Evolutionary conservation across 2,888 invertebrate species (phyloP).

Genomic region (Caenorhabditis sp.): DNA sequence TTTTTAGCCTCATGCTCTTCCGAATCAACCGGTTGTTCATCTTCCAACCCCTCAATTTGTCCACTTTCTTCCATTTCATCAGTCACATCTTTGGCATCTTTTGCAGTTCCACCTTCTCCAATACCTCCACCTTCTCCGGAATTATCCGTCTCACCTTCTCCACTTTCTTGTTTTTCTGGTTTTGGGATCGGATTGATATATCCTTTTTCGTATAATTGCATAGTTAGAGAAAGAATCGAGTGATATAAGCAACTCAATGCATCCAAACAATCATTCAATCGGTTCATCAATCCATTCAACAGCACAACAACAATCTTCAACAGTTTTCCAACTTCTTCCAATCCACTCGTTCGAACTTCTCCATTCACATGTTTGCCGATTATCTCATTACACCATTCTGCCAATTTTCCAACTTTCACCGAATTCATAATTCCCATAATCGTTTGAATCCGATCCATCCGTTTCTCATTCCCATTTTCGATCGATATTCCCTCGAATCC

Average conservation of each 20-base stretch:
- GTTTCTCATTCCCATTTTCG: slow-evolving; percentile 16
- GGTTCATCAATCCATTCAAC: slow-evolving; percentile 4
- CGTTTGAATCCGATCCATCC: slow-evolving; percentile 21
- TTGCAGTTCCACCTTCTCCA: slow-evolving; percentile 59
- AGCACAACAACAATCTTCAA: slow-evolving; percentile 11
- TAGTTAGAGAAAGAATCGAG: slow-evolving; percentile 40
- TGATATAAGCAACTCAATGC: slow-evolving; percentile 25
- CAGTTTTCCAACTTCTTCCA: slow-evolving; percentile 18
- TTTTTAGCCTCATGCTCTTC: slow-evolving; percentile 78
- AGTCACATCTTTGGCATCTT: slow-evolving; percentile 90
- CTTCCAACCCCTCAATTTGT: slow-evolving; percentile 65
- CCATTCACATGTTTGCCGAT: slow-evolving; percentile 11
- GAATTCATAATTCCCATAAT: slow-evolving; percentile 12
- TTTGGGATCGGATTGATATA: slow-evolving; percentile 83
- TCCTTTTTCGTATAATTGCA: slow-evolving; percentile 74
- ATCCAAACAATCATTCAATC: slow-evolving; percentile 16
- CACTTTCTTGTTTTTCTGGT: slow-evolving; percentile 77
- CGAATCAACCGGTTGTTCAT: slow-evolving; percentile 42
- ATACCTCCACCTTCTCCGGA: slow-evolving; percentile 58
- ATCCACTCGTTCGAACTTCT: slow-evolving; percentile 3
- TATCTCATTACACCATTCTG: not conserved
- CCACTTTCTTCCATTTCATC: slow-evolving; percentile 83
- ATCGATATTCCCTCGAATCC: slow-evolving; percentile 5
- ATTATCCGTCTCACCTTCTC: slow-evolving; percentile 74
- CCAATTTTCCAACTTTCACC: slow-evolving; percentile 8